Percentiles rank a stretch among this genome's conserved stretches.
These are phyloP conservation scores for Lichenostomus cassidix DNA, from an alignment of 2,113 vertebrate genomes.

Conservation along the genomic window DNA sequence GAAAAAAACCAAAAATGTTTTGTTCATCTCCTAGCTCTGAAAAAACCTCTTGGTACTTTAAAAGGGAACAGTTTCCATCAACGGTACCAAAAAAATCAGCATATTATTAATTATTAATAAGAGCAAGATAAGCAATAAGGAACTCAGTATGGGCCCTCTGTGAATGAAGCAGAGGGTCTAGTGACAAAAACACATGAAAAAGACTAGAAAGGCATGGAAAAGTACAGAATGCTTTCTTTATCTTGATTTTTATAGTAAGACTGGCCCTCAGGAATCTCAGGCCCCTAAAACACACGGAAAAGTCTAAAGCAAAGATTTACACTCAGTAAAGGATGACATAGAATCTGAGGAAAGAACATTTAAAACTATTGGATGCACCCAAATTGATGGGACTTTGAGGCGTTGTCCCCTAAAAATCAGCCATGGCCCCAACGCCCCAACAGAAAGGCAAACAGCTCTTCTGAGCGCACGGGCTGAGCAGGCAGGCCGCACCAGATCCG, in stretches of 20 bases:
- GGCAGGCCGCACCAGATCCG: no score
- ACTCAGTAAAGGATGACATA: background rate
- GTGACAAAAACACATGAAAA: background rate
- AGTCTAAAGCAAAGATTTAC: background rate
- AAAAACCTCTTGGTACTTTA: background rate
- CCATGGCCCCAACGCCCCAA: no score
- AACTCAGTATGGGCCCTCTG: background rate
- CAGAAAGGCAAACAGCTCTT: no score
- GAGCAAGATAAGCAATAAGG: background rate
- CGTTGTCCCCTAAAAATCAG: no score
- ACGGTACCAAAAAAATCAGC: background rate
- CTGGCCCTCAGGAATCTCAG: background rate
- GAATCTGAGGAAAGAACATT: background rate
- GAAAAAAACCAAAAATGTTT: background rate
- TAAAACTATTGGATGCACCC: background rate
- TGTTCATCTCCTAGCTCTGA: background rate
- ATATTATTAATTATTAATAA: background rate
- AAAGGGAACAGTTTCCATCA: background rate
- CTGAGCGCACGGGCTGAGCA: no score
- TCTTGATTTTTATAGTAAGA: background rate
- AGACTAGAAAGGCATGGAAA: background rate
- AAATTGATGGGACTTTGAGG: background rate
- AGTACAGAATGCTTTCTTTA: background rate
- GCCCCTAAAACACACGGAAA: background rate
- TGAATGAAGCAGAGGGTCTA: background rate